Evolutionary conservation across 2,113 vertebrate genomes (phyloP).

Genomic region (Tringa solitaria): DNA sequence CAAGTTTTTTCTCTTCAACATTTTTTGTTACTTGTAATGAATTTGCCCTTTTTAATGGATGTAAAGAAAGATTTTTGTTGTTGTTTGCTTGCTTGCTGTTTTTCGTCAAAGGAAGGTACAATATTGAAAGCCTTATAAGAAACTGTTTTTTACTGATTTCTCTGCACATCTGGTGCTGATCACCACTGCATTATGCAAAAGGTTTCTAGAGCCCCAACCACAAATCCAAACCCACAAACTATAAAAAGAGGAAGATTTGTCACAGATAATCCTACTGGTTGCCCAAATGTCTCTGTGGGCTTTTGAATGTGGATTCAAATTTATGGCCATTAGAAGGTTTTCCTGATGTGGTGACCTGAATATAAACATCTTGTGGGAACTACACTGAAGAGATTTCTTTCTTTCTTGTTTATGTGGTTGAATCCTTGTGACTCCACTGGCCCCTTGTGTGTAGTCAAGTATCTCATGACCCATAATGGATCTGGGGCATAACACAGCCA

Average conservation of each 20-base stretch:
- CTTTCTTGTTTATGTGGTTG: background rate
- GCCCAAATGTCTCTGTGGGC: background rate
- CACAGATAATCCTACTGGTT: background rate
- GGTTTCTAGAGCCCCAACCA: background rate
- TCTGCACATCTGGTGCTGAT: slow-evolving; percentile 38
- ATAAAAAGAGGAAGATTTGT: background rate
- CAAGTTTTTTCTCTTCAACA: background rate
- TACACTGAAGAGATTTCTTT: background rate
- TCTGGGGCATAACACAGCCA: background rate
- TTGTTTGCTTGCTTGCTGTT: background rate
- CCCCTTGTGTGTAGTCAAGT: background rate
- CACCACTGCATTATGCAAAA: background rate
- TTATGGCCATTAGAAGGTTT: background rate
- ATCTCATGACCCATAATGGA: background rate
- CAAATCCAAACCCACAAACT: background rate
- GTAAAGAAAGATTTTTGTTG: background rate
- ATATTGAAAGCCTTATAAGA: background rate
- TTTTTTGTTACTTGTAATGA: slow-evolving; percentile 12
- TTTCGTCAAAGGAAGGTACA: background rate
- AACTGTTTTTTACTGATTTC: background rate
- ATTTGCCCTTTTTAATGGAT: slow-evolving; percentile 21
- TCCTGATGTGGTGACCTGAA: background rate
- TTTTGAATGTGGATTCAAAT: background rate
- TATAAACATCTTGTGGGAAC: background rate
- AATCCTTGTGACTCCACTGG: background rate